Evolutionary conservation across 2,888 invertebrate species (phyloP).

Genomic region (Rhopalosiphum nymphaeae): DNA sequence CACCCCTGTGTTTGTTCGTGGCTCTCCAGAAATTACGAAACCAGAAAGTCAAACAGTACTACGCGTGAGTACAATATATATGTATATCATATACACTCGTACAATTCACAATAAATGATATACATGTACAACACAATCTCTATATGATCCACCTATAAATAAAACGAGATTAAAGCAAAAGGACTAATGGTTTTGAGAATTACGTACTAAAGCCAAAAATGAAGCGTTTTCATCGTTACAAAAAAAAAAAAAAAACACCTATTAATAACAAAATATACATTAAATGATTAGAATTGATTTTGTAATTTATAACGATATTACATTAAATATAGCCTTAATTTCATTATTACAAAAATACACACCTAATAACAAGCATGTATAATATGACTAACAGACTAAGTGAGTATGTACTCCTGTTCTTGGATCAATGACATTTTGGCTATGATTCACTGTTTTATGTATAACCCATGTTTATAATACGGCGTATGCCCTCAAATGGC

Average conservation of each 20-base stretch:
- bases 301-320: neutral
- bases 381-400: too few species aligned
- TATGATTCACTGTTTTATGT: too few species aligned
- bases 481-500: too few species aligned
- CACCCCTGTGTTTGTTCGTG: conserved; percentile 33
- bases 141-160: neutral
- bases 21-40: conserved; percentile 61
- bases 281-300: neutral
- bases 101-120: neutral
- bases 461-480: too few species aligned
- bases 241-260: neutral
- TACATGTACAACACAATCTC: neutral
- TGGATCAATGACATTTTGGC: too few species aligned
- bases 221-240: neutral
- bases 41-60: conserved; percentile 60
- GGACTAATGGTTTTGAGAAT: neutral
- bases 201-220: neutral
- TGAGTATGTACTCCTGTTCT: too few species aligned
- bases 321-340: neutral
- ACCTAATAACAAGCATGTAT: neutral
- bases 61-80: neutral
- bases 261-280: neutral
- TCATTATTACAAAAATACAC: too few species aligned
- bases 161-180: neutral
- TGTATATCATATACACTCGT: neutral